Percentiles rank a stretch among this genome's conserved stretches.
Evolutionary conservation across 2,888 invertebrate species (phyloP).

Genomic region (Ceramica pisi): DNA sequence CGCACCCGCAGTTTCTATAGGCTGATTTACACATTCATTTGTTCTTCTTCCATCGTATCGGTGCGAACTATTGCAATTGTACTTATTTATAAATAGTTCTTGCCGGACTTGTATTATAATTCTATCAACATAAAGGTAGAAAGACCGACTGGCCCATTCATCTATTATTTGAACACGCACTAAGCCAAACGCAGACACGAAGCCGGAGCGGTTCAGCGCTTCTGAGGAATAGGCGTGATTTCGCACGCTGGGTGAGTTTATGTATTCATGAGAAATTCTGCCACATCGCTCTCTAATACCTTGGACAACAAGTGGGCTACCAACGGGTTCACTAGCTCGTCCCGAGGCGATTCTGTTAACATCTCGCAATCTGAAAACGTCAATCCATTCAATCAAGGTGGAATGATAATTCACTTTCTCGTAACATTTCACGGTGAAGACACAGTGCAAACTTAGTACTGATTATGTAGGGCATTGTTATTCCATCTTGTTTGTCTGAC

Average conservation of each 20-base stretch:
- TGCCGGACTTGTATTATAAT: not conserved
- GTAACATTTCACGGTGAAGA: too few species aligned
- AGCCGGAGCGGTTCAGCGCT: not conserved
- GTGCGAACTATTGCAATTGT: not conserved
- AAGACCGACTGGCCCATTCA: not conserved
- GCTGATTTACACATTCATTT: slow-evolving; percentile 19
- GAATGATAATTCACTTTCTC: too few species aligned
- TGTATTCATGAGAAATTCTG: not conserved
- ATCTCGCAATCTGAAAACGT: too few species aligned
- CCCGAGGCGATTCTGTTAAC: too few species aligned
- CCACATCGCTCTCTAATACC: not conserved
- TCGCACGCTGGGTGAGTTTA: not conserved
- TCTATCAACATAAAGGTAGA: not conserved
- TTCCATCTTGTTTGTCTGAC: too few species aligned
- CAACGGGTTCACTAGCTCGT: not conserved
- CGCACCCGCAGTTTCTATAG: slow-evolving; percentile 1
- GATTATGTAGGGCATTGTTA: too few species aligned
- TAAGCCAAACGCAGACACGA: not conserved
- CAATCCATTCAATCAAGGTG: too few species aligned
- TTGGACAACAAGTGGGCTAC: too few species aligned
- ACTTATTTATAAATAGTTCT: not conserved
- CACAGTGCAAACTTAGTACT: too few species aligned
- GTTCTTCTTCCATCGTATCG: not conserved
- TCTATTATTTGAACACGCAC: not conserved
- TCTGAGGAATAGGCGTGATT: not conserved